Conservation (phyloP, 1,140 invertebrate species). For the Trinorchestia longiramus region DNA sequence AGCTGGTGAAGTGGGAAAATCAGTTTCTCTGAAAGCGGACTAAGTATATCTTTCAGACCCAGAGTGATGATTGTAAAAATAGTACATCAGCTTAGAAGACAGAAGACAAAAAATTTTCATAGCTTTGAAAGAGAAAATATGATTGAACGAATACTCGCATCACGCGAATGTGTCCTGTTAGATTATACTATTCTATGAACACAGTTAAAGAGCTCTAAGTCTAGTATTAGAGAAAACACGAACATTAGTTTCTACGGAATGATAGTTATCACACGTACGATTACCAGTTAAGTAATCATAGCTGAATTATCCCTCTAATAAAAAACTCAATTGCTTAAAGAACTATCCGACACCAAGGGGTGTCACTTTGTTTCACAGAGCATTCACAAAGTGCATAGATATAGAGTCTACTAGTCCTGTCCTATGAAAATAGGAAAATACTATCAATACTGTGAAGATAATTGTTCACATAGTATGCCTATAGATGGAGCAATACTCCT, state of each 20-base stretch:
- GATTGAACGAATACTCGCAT: too few relatives aligned
- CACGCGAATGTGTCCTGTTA: not conserved
- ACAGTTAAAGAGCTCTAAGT: not conserved
- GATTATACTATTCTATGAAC: not conserved
- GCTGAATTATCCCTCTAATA: not conserved
- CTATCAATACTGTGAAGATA: not conserved
- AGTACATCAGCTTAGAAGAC: not conserved
- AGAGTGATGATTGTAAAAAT: too few relatives aligned
- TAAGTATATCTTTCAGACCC: not conserved
- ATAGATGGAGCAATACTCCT: not conserved
- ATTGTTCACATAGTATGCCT: not conserved
- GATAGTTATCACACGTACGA: not conserved
- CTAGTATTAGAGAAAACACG: not conserved
- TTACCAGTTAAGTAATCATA: not conserved
- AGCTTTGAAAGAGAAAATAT: too few relatives aligned
- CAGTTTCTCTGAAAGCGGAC: not conserved
- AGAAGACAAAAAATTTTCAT: not conserved
- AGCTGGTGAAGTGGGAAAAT: not conserved
- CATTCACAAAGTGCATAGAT: not conserved
- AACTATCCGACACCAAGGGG: not conserved
- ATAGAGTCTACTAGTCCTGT: not conserved
- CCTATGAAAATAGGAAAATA: not conserved
- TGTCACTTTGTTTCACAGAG: not conserved
- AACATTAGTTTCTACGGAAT: not conserved
- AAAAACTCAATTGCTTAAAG: not conserved